Evolutionary conservation across 2,797 vertebrate genomes (phyloP).

Genomic region (Danionella dracula): DNA sequence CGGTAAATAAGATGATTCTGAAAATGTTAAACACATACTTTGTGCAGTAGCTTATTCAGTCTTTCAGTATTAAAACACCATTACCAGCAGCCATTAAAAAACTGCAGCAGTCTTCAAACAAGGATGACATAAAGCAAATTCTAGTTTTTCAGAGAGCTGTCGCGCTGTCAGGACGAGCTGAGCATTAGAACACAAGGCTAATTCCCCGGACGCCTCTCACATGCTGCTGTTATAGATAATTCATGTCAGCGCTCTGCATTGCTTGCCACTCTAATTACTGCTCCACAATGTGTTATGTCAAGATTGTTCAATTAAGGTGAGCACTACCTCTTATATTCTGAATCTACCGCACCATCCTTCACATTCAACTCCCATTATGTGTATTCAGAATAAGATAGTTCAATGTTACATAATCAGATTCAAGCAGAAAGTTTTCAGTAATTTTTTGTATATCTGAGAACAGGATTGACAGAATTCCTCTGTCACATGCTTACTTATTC

Average conservation of each 20-base stretch:
- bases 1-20: too few relatives aligned
- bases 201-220: neutral
- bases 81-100: neutral
- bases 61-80: neutral
- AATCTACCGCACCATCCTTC: neutral
- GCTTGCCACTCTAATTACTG: neutral
- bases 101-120: neutral
- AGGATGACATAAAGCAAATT: conserved; percentile 5
- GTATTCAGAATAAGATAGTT: too few relatives aligned
- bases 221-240: conserved; percentile 1
- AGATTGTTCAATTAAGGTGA: neutral
- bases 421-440: too few relatives aligned
- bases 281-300: neutral
- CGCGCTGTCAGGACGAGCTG: neutral
- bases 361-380: neutral
- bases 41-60: neutral
- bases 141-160: neutral
- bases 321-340: neutral
- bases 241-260: neutral
- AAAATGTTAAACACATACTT: too few relatives aligned
- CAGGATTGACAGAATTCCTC: too few relatives aligned
- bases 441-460: too few relatives aligned
- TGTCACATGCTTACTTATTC: too few relatives aligned
- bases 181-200: neutral
- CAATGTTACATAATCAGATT: too few relatives aligned